phyloP scores from a whole-genome alignment of 1,140 invertebrate genomes.

The Scaptomyza graminum region DNA sequence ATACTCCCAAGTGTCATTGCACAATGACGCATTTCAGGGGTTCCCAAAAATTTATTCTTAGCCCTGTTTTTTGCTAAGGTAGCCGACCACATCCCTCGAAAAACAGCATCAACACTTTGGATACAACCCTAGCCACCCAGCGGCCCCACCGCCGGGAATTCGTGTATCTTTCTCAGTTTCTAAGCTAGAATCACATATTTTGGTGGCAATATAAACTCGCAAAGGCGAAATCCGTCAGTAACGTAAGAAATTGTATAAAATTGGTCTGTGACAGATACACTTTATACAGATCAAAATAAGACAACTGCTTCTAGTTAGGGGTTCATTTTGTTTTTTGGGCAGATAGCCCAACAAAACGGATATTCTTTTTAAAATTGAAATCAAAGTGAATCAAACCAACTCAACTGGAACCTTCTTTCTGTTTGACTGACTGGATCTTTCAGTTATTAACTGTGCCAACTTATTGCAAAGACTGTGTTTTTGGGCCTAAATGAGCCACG shows the following conservation, averaged over 20 bases:
- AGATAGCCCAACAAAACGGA: slow-evolving; percentile 51
- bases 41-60: too few relatives aligned
- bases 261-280: slow-evolving; percentile 12
- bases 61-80: too few relatives aligned
- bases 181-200: too few relatives aligned
- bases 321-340: neutral
- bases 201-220: too few relatives aligned
- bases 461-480: slow-evolving; percentile 6
- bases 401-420: slow-evolving; percentile 61
- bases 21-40: slow-evolving; percentile 80
- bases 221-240: too few relatives aligned
- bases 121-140: too few relatives aligned
- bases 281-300: neutral
- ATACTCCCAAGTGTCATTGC: slow-evolving; percentile 45
- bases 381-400: slow-evolving; percentile 58
- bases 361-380: slow-evolving; percentile 63
- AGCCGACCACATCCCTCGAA: too few relatives aligned
- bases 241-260: too few relatives aligned
- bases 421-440: slow-evolving; percentile 31
- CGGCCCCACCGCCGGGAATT: too few relatives aligned
- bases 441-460: slow-evolving; percentile 3
- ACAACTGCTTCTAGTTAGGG: too few relatives aligned
- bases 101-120: too few relatives aligned
- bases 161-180: too few relatives aligned
- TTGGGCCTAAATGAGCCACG: neutral